Conservation (phyloP, 1,140 invertebrate genomes). For the Eupristina koningsbergeri region DNA sequence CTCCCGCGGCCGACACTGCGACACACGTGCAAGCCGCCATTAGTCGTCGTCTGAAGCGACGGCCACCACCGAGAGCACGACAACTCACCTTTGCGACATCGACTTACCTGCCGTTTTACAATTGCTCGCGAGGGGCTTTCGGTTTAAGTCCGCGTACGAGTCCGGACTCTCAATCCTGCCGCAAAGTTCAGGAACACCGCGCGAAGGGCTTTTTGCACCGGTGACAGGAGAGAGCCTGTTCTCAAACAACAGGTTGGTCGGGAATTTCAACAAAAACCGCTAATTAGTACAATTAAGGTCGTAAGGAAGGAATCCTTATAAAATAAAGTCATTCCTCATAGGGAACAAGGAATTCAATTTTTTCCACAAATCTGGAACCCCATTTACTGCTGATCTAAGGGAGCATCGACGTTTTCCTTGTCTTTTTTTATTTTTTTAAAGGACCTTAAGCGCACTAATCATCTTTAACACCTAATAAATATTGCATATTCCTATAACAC, state of each 20-base stretch:
- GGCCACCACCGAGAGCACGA: not conserved
- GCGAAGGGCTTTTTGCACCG: not conserved
- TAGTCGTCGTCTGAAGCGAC: not conserved
- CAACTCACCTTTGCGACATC: conserved; percentile 35
- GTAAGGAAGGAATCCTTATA: not conserved
- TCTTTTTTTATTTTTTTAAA: no score
- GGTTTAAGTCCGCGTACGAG: not conserved
- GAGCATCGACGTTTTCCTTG: not conserved
- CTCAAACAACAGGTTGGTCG: not conserved
- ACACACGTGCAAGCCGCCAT: not conserved
- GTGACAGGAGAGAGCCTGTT: not conserved
- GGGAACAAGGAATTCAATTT: not conserved
- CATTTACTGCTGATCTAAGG: not conserved
- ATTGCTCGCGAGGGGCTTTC: conserved; percentile 17
- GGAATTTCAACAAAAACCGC: not conserved
- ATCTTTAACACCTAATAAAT: no score
- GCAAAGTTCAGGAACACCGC: not conserved
- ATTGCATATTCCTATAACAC: no score
- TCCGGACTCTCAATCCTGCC: no score
- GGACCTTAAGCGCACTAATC: no score
- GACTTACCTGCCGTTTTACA: conserved; percentile 23
- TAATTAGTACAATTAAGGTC: not conserved
- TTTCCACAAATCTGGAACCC: not conserved
- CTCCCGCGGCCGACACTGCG: no score
- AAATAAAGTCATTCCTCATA: not conserved